Conservation (phyloP, 2,888 invertebrate genomes). For the Actias luna region DNA sequence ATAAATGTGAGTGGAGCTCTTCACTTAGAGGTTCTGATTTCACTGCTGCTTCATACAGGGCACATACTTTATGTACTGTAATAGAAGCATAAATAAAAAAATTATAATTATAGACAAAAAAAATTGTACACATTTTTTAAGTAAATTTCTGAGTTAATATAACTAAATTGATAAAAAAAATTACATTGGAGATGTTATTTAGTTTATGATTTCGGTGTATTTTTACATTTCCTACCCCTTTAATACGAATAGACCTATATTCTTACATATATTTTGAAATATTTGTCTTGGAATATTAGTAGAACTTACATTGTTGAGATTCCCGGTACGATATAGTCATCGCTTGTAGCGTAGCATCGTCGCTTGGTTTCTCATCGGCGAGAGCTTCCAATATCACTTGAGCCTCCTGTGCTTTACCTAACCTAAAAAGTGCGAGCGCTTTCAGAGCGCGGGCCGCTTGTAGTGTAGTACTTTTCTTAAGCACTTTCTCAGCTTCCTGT, state of each 20-base stretch:
- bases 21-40: slow-evolving; percentile 93
- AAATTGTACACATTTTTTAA: background rate
- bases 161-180: too few relatives aligned
- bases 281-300: background rate
- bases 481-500: slow-evolving; percentile 97
- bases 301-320: slow-evolving; percentile 90
- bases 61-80: slow-evolving; percentile 93
- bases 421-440: slow-evolving; percentile 93
- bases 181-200: too few relatives aligned
- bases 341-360: slow-evolving; percentile 96
- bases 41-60: slow-evolving; percentile 93
- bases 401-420: slow-evolving; percentile 92
- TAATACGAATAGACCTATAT: background rate
- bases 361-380: slow-evolving; percentile 90
- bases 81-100: slow-evolving; percentile 23
- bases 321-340: slow-evolving; percentile 97
- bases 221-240: background rate
- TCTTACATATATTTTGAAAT: background rate
- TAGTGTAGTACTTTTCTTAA: slow-evolving; percentile 95
- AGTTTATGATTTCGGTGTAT: too few relatives aligned
- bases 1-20: slow-evolving; percentile 95
- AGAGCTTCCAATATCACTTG: slow-evolving; percentile 87
- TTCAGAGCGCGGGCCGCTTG: slow-evolving; percentile 96
- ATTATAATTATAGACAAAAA: too few relatives aligned
- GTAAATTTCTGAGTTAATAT: too few relatives aligned